phyloP scores from a whole-genome alignment of 2,797 vertebrate genomes.

The Australoheros facetus region DNA sequence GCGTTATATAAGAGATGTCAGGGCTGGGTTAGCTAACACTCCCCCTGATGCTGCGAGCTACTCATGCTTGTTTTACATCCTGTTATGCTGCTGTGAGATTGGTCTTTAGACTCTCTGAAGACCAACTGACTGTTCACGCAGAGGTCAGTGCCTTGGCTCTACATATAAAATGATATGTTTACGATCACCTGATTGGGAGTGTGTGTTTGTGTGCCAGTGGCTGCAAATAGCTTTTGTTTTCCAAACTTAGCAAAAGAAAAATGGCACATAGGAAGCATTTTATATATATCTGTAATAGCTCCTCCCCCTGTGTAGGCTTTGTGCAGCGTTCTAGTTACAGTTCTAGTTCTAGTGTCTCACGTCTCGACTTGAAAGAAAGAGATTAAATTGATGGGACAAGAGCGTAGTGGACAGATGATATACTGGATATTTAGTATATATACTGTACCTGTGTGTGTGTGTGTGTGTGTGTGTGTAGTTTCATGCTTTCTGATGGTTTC shows the following conservation, averaged over 20 bases:
- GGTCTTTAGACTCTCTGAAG: constrained; percentile 50
- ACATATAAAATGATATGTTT: constrained; percentile 22
- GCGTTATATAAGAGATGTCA: constrained; percentile 71
- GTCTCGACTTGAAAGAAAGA: constrained; percentile 35
- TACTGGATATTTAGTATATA: neutral
- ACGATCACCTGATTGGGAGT: neutral
- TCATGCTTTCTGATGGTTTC: too few species aligned
- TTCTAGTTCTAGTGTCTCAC: neutral
- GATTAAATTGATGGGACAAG: constrained; percentile 46
- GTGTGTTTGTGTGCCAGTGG: neutral
- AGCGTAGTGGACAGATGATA: constrained; percentile 3
- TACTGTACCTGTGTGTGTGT: too few species aligned
- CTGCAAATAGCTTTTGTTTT: constrained; percentile 2
- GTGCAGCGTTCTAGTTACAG: neutral
- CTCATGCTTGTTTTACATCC: constrained; percentile 74
- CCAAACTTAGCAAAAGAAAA: neutral
- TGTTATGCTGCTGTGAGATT: constrained; percentile 47
- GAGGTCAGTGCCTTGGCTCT: constrained; percentile 52
- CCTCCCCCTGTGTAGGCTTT: neutral
- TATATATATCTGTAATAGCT: neutral
- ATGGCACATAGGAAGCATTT: neutral
- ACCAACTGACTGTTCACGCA: constrained; percentile 33
- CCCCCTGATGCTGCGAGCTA: constrained; percentile 58
- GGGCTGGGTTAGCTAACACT: constrained; percentile 56
- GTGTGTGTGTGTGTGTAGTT: too few species aligned